phyloP scores from a whole-genome alignment of 1,140 invertebrate species.

The Papilio xuthus region DNA sequence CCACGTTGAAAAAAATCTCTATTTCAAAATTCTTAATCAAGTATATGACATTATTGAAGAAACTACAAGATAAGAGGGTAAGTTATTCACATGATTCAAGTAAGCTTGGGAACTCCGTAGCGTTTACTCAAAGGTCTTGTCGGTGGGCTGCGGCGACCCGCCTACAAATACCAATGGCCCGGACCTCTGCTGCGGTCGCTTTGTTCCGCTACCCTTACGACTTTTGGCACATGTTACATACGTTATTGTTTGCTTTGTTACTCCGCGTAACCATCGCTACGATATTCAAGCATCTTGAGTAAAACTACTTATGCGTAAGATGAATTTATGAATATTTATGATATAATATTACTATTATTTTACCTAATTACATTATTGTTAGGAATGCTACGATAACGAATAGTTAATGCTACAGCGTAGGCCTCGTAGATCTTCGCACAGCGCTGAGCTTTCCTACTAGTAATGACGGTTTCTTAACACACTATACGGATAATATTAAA shows the following conservation, averaged over 20 bases:
- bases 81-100: background rate
- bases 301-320: background rate
- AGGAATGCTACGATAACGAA: background rate
- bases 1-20: background rate
- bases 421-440: background rate
- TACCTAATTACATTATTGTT: background rate
- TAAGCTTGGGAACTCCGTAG: background rate
- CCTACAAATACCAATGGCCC: slow-evolving; percentile 23
- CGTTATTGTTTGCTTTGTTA: background rate
- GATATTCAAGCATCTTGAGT: background rate
- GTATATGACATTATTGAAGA: background rate
- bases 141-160: slow-evolving; percentile 10
- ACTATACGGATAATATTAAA: too few species aligned
- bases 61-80: background rate
- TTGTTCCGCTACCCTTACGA: slow-evolving; percentile 17
- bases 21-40: background rate
- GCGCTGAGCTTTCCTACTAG: background rate
- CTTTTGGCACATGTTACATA: slow-evolving; percentile 17
- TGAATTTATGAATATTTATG: background rate
- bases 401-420: background rate
- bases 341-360: background rate
- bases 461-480: background rate
- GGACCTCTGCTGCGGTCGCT: slow-evolving; percentile 21
- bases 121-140: slow-evolving; percentile 13
- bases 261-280: background rate